Conservation (phyloP, 1,140 invertebrate genomes). For the Centruroides vittatus region DNA sequence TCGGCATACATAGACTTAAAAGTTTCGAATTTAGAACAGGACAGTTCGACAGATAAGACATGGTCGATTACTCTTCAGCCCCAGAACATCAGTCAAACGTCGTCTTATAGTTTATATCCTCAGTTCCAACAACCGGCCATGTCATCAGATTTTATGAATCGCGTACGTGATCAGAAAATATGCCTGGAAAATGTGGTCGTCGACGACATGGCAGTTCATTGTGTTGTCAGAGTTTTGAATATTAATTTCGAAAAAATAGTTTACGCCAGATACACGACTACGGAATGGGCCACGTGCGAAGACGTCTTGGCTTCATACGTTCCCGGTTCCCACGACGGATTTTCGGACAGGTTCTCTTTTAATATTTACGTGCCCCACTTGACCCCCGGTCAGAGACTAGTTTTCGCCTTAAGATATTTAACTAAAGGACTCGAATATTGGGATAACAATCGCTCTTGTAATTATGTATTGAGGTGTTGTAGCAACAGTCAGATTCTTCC, state of each 20-base stretch:
- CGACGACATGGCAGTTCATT: slow-evolving; percentile 53
- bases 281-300: slow-evolving; percentile 66
- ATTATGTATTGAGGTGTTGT: slow-evolving; percentile 66
- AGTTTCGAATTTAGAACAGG: slow-evolving; percentile 46
- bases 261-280: slow-evolving; percentile 66
- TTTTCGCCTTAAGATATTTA: slow-evolving; percentile 68
- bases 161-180: slow-evolving; percentile 52
- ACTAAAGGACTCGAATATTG: slow-evolving; percentile 70
- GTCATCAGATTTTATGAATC: slow-evolving; percentile 57
- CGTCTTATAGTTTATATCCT: slow-evolving; percentile 46
- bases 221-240: slow-evolving; percentile 74
- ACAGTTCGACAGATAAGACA: slow-evolving; percentile 57
- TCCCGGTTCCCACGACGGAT: slow-evolving; percentile 75
- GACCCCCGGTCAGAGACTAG: slow-evolving; percentile 46
- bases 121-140: slow-evolving; percentile 69
- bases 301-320: slow-evolving; percentile 67
- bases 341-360: slow-evolving; percentile 71
- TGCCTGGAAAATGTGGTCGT: slow-evolving; percentile 71
- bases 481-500: no score
- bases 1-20: slow-evolving; percentile 46
- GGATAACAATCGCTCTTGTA: slow-evolving; percentile 72
- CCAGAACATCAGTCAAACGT: background rate
- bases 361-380: slow-evolving; percentile 39
- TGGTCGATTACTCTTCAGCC: slow-evolving; percentile 1
- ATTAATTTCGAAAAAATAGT: slow-evolving; percentile 83